These are phyloP conservation scores for Aegithalos caudatus DNA, from an alignment of 2,113 vertebrate species.

Conservation along the genomic window DNA sequence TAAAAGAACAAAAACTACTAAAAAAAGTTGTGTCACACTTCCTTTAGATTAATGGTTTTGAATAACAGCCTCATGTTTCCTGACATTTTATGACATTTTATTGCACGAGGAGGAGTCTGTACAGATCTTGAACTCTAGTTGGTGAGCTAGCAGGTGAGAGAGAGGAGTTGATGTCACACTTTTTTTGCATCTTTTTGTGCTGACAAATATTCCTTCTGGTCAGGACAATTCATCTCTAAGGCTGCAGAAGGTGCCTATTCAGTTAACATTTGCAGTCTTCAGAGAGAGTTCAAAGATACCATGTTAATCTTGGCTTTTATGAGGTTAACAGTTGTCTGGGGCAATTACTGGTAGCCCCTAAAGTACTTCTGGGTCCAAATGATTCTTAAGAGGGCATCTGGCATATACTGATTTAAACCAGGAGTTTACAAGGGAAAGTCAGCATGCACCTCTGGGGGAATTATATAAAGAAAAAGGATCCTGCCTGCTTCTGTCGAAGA, in stretches of 20 bases:
- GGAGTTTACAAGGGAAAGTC: neutral
- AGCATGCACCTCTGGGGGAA: neutral
- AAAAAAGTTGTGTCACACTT: constrained; percentile 42
- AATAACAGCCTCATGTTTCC: constrained; percentile 30
- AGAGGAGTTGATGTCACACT: neutral
- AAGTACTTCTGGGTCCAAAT: neutral
- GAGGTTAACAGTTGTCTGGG: neutral
- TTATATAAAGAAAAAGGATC: neutral
- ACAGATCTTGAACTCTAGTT: neutral
- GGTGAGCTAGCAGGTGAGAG: neutral
- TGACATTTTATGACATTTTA: constrained; percentile 29
- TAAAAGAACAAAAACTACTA: neutral
- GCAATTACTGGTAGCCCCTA: neutral
- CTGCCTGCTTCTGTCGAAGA: neutral
- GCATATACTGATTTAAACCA: neutral
- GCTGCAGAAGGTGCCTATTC: neutral
- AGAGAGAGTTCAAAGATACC: neutral
- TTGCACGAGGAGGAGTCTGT: neutral
- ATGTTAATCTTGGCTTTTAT: neutral
- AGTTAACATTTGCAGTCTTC: neutral
- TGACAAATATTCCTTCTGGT: neutral
- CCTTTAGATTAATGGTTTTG: constrained; percentile 32
- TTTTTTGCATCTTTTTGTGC: neutral
- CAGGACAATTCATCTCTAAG: neutral
- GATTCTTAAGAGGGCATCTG: neutral